A percentile compares a stretch with the other conserved stretches of the same genome.
Conservation (phyloP, 2,797 vertebrate species). For the Acanthurus tractus region DNA sequence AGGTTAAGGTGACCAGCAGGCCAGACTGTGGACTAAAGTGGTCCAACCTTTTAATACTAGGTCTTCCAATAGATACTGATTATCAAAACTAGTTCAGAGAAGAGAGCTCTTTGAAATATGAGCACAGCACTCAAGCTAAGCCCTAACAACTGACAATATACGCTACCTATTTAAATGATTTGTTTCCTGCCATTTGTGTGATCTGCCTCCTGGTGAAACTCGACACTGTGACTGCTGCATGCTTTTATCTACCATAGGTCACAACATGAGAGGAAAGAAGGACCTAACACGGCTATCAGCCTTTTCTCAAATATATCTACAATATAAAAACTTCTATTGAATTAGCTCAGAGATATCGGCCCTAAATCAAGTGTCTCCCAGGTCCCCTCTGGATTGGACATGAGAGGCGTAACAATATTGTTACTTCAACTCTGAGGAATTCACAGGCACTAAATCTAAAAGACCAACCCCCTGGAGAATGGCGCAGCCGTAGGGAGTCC, state of each 20-base stretch:
- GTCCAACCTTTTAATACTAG: background rate
- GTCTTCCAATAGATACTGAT: constrained; percentile 28
- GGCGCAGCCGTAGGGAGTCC: constrained; percentile 46
- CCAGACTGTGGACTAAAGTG: background rate
- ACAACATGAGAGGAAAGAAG: constrained; percentile 34
- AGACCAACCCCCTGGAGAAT: constrained; percentile 50
- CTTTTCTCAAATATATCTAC: constrained; percentile 42
- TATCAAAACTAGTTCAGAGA: constrained; percentile 12
- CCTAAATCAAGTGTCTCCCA: constrained; percentile 54
- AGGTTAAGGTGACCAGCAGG: constrained; percentile 47
- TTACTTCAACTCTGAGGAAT: constrained; percentile 74
- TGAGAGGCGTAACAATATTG: constrained; percentile 65
- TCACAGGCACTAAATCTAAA: constrained; percentile 65
- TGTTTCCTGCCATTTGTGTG: constrained; percentile 56
- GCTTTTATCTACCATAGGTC: constrained; percentile 58
- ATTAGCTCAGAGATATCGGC: constrained; percentile 51
- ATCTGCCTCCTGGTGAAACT: constrained; percentile 68
- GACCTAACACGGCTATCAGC: constrained; percentile 32
- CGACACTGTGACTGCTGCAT: constrained; percentile 43
- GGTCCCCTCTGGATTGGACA: constrained; percentile 40
- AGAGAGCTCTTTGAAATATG: constrained; percentile 60
- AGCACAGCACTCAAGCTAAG: constrained; percentile 62
- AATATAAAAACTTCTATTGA: constrained; percentile 48
- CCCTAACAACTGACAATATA: constrained; percentile 33
- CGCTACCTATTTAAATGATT: constrained; percentile 63